Evolutionary conservation across 2,888 invertebrate species (phyloP), one percentile per base, ranked within the genome.

Genomic region (Dicyrtoma fusca): DNA sequence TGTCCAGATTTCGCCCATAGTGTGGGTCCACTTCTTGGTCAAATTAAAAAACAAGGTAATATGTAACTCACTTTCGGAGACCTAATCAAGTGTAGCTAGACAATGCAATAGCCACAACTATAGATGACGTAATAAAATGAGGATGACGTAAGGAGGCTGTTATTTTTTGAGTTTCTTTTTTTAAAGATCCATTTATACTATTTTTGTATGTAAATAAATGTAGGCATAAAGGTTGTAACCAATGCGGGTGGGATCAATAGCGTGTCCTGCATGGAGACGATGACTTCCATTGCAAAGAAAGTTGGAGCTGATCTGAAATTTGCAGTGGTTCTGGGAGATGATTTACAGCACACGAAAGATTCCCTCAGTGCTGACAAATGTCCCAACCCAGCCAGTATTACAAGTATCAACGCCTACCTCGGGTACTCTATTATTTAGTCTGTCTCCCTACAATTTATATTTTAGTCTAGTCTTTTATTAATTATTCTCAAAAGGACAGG

Each of bases 191-290:
- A 13, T 13, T 8, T 14, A 3, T 66, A 8, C n/a, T n/a, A n/a
- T n/a, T n/a, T n/a, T 13, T 1, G 21, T 14, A 34, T n/a, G n/a
- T n/a, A n/a, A n/a, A n/a, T n/a, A 23, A 11, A 65, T 62, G 5
- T 71, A 85, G 85, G 85, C 44, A 82, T 86, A 13, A 82, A 83
- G 51, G 83, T 86, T 13, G 81, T 86, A 13, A 84, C 84, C 69
- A 86, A 86, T 82, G 86, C 85, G 66, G 86, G 86, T 14, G 86
- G 86, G 34, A 84, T 86, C 44, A 86, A 86, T 76, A 85, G 85
- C 14, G 75, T 77, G n/a, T 81, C 83, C 0, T 85, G 85, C 82
- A 85, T 84, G 70, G 82, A 81, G 42, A 84, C 84, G 2, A 73
- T 86, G 21, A 75, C 80, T 53, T 76, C 82, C 51, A 81, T 82